Evolutionary conservation across 2,888 invertebrate genomes (phyloP).

Genomic region (Philereme vetulata): DNA sequence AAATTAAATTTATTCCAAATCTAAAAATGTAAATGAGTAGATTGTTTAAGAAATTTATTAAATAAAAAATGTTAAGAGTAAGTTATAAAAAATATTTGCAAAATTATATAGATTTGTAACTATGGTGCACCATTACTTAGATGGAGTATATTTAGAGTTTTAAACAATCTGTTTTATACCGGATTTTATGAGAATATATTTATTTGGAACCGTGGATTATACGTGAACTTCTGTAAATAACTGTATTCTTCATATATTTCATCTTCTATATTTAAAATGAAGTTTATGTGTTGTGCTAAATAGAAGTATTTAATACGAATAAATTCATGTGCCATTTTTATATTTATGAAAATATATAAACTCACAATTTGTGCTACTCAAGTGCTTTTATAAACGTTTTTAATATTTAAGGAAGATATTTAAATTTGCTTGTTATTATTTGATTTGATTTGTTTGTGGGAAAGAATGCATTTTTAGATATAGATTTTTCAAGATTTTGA

Average conservation of each 20-base stretch:
- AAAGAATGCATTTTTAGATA: slow-evolving; percentile 59
- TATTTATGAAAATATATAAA: slow-evolving; percentile 52
- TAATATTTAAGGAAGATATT: slow-evolving; percentile 67
- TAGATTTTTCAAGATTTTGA: slow-evolving; percentile 50
- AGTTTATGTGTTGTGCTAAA: slow-evolving; percentile 62
- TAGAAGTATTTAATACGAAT: slow-evolving; percentile 63
- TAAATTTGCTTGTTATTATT: slow-evolving; percentile 81
- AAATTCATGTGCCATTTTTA: slow-evolving; percentile 77
- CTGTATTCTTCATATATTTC: slow-evolving; percentile 61
- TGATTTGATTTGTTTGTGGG: slow-evolving; percentile 54
- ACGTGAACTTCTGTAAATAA: slow-evolving; percentile 73
- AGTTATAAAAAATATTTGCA: slow-evolving; percentile 54
- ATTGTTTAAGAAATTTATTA: slow-evolving; percentile 59
- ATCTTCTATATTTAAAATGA: slow-evolving; percentile 63
- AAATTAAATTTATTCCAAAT: slow-evolving; percentile 40
- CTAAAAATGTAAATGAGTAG: slow-evolving; percentile 63
- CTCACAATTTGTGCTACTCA: slow-evolving; percentile 73
- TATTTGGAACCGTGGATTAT: slow-evolving; percentile 62
- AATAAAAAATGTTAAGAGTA: slow-evolving; percentile 53
- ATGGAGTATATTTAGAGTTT: slow-evolving; percentile 59
- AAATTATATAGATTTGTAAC: slow-evolving; percentile 69
- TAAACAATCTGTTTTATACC: slow-evolving; percentile 53
- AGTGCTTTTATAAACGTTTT: slow-evolving; percentile 79
- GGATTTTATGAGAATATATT: slow-evolving; percentile 56
- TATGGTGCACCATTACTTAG: slow-evolving; percentile 79